Percentiles rank a stretch among this genome's conserved stretches.
These are phyloP conservation scores for Brachionus angularis DNA, from an alignment of 1,140 invertebrate genomes.

Conservation along the genomic window DNA sequence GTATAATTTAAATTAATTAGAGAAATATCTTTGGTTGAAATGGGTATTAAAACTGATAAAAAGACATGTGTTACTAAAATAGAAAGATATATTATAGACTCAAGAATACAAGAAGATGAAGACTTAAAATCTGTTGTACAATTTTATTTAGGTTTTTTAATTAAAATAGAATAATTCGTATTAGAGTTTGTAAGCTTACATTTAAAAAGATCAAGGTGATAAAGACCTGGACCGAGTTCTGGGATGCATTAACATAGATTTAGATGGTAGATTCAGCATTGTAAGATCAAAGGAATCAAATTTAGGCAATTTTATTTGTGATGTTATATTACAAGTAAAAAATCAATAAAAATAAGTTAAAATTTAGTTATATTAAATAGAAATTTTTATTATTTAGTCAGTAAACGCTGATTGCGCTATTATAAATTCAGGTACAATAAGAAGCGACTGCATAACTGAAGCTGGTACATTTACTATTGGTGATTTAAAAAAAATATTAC, in stretches of 20 bases:
- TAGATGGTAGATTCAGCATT: slow-evolving; percentile 75
- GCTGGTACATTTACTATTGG: slow-evolving; percentile 75
- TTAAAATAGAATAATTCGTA: too few species aligned
- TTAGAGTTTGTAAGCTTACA: too few species aligned
- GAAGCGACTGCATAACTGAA: slow-evolving; percentile 69
- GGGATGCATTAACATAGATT: slow-evolving; percentile 72
- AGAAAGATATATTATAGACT: slow-evolving; percentile 38
- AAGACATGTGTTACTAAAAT: slow-evolving; percentile 3
- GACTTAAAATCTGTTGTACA: slow-evolving; percentile 34
- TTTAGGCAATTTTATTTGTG: slow-evolving; percentile 59
- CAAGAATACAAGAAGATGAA: slow-evolving; percentile 8
- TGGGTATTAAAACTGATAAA: background rate
- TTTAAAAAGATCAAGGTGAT: slow-evolving; percentile 63
- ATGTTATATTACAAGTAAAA: slow-evolving; percentile 11
- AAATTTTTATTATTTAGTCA: slow-evolving; percentile 75
- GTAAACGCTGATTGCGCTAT: slow-evolving; percentile 76
- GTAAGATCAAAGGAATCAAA: slow-evolving; percentile 78
- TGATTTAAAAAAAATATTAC: slow-evolving; percentile 75
- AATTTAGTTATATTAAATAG: slow-evolving; percentile 72
- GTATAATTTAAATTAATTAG: background rate
- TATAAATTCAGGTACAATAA: slow-evolving; percentile 79
- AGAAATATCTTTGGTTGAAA: slow-evolving; percentile 20
- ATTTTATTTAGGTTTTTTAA: slow-evolving; percentile 5
- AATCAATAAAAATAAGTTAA: background rate
- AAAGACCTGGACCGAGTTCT: slow-evolving; percentile 73